Percentiles rank a stretch among this genome's conserved stretches.
Evolutionary conservation across 2,888 invertebrate genomes (phyloP).

Genomic region (Hypolimnas misippus): DNA sequence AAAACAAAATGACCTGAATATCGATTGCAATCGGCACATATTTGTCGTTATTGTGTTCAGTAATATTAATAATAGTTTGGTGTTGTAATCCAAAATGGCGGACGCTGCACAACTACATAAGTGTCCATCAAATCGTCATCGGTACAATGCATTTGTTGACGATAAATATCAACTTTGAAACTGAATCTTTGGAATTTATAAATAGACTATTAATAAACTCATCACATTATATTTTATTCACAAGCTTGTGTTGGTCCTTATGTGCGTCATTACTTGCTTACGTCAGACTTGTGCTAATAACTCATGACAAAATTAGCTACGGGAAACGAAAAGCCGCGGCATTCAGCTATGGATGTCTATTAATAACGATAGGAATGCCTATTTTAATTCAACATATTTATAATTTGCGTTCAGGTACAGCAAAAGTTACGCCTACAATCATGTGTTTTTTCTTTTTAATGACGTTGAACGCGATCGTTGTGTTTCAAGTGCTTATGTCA

Average conservation of each 20-base stretch:
- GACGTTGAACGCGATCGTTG: conserved; percentile 30
- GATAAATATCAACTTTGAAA: conserved; percentile 8
- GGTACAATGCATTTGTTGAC: conserved; percentile 38
- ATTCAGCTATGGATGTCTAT: conserved; percentile 31
- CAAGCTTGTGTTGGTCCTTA: conserved; percentile 39
- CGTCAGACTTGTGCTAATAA: conserved; percentile 40
- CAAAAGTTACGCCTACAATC: neutral
- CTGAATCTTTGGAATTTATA: neutral
- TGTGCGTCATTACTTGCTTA: conserved; percentile 42
- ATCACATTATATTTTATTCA: conserved; percentile 27
- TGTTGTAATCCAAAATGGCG: conserved; percentile 43
- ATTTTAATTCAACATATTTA: conserved; percentile 26
- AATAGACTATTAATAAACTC: neutral
- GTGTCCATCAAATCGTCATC: conserved; percentile 40
- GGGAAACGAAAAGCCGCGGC: conserved; percentile 34
- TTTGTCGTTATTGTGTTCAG: conserved; percentile 36
- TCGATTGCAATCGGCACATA: neutral
- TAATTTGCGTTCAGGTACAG: neutral
- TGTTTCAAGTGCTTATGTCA: conserved; percentile 31
- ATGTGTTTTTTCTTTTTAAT: conserved; percentile 29
- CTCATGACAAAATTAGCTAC: conserved; percentile 37
- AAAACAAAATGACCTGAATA: neutral
- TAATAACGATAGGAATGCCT: conserved; percentile 20
- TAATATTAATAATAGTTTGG: conserved; percentile 40
- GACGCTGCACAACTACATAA: conserved; percentile 43